Percentiles rank a stretch among this genome's conserved stretches.
phyloP scores from a whole-genome alignment of 2,113 vertebrate genomes.

The Hemiscyllium ocellatum region DNA sequence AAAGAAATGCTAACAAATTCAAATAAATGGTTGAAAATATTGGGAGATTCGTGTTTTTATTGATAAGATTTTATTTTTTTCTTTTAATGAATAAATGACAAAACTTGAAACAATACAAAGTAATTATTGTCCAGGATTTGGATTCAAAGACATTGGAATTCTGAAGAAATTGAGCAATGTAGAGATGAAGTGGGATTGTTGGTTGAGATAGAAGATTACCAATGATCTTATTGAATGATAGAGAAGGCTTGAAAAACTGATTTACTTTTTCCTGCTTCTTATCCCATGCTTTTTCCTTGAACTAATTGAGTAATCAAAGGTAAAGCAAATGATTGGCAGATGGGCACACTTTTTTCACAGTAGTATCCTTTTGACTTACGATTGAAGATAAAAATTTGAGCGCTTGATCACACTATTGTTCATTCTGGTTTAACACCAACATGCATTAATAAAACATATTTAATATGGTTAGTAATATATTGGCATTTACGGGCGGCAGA shows the following conservation, averaged over 20 bases:
- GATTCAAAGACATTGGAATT: neutral
- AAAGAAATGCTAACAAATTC: neutral
- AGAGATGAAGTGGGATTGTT: neutral
- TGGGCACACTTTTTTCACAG: neutral
- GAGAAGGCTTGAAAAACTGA: neutral
- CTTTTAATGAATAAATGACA: neutral
- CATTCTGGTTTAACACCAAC: neutral
- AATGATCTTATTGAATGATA: neutral
- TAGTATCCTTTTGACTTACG: neutral
- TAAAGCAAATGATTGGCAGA: neutral
- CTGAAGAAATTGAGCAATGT: neutral
- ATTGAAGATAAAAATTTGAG: neutral
- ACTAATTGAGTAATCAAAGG: neutral
- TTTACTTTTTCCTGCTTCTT: neutral
- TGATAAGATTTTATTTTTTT: neutral
- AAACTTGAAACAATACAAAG: neutral
- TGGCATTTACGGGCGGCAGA: too few relatives aligned
- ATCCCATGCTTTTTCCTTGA: neutral
- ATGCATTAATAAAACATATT: neutral
- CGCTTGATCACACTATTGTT: neutral
- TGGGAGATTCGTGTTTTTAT: neutral
- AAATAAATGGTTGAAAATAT: too few relatives aligned
- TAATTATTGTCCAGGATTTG: neutral
- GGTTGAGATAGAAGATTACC: neutral
- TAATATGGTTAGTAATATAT: too few relatives aligned